A percentile compares a stretch with the other conserved stretches of the same genome.
These are phyloP conservation scores for Gymnoscopelus microlampas DNA, from an alignment of 2,797 vertebrate genomes.

Conservation along the genomic window DNA sequence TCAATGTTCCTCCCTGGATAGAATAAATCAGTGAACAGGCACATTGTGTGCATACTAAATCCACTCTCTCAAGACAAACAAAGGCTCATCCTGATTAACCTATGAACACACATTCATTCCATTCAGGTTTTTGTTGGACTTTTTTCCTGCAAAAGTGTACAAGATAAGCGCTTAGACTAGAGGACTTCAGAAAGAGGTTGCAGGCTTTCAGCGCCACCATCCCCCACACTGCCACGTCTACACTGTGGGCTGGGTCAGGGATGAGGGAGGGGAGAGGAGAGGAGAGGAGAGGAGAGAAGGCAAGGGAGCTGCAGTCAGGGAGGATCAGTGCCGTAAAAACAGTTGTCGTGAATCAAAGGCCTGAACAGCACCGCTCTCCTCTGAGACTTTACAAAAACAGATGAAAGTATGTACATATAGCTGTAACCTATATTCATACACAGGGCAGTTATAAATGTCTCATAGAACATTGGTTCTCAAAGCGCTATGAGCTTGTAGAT, in stretches of 20 bases:
- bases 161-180: too few relatives aligned
- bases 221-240: conserved; percentile 70
- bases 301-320: too few relatives aligned
- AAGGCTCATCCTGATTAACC: background rate
- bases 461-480: too few relatives aligned
- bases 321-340: conserved; percentile 29
- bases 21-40: background rate
- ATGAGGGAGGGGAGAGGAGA: background rate
- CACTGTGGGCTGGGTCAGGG: conserved; percentile 51
- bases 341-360: background rate
- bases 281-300: too few relatives aligned
- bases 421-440: background rate
- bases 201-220: conserved; percentile 36
- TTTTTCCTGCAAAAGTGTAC: too few relatives aligned
- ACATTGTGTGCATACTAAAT: background rate
- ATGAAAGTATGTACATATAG: background rate
- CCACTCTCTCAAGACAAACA: background rate
- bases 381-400: background rate
- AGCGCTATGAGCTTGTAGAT: too few relatives aligned
- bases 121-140: background rate
- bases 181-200: conserved; percentile 3
- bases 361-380: background rate
- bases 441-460: background rate
- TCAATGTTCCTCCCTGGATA: too few relatives aligned
- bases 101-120: background rate